Evolutionary conservation across 2,113 vertebrate genomes (phyloP).

Genomic region (mouse (Mus musculus)): GRCm39 chr2:89358001-89358500

Average conservation of each 20-base stretch:
- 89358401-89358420: conserved; percentile 73
- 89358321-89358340: not conserved
- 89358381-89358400: conserved; percentile 73
- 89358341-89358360: conserved; percentile 41
- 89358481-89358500: not conserved
- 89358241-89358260: conserved; percentile 72
- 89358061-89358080: not conserved
- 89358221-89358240: conserved; percentile 72
- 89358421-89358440: conserved; percentile 60
- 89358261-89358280: conserved; percentile 46
- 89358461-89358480: conserved; percentile 48
- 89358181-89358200: conserved; percentile 48
- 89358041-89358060: conserved; percentile 68
- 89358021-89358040: conserved; percentile 68
- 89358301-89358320: conserved; percentile 16
- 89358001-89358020: conserved; percentile 72
- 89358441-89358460: conserved; percentile 68
- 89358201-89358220: conserved; percentile 59
- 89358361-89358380: conserved; percentile 69
- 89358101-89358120: conserved; percentile 65
- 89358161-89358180: conserved; percentile 9
- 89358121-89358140: conserved; percentile 48
- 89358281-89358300: conserved; percentile 49
- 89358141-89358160: conserved; percentile 43
- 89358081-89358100: conserved; percentile 44